Evolutionary conservation across 2,888 invertebrate species (phyloP), one percentile per base, ranked within the genome.

Genomic region (Laspeyria flexula): DNA sequence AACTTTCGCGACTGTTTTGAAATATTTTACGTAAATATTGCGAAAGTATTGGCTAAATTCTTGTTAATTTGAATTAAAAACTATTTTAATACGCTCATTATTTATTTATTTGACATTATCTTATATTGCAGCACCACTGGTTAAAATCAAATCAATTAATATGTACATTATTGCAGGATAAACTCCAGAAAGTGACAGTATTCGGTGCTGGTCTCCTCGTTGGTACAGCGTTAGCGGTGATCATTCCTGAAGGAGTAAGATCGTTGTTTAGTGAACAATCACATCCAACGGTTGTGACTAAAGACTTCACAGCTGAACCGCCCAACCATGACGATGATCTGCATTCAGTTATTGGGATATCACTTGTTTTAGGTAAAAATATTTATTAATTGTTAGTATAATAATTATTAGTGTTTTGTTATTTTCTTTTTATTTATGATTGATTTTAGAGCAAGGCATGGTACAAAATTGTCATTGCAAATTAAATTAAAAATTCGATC

Each of bases 221-320:
- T 0, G 99, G 99, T 1, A 99, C 99, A 21, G 99, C 99, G 0
- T 86, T 99, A 25, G 97, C 98, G 3, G 99, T 99, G 0, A 99
- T 99, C 46, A 99, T 99, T 69, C 99, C 99, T 0, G 99, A 99
- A 90, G 99, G 99, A 4, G 97, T 99, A n/a, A 94, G 98, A 52
- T 95, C 97, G 0, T 81, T 98, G 41, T 95, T 94, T 65, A 89
- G 89, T 42, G 93, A 93, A 11, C 73, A 75, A 10, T 67, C 78
- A 0, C 70, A 68, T 2, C 81, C 77, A 0, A 81, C 79, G 0
- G 81, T 81, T 3, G 83, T 82, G 31, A 89, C 80, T 0, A 90
- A 79, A 64, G 90, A 84, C 47, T 86, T 83, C 45, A 89, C 90
- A 0, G 85, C 83, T 0, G 86, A 86, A 37, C 87, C 88, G 0